These are phyloP conservation scores for Scaeva pyrastri DNA, from an alignment of 2,888 invertebrate species.

Conservation along the genomic window DNA sequence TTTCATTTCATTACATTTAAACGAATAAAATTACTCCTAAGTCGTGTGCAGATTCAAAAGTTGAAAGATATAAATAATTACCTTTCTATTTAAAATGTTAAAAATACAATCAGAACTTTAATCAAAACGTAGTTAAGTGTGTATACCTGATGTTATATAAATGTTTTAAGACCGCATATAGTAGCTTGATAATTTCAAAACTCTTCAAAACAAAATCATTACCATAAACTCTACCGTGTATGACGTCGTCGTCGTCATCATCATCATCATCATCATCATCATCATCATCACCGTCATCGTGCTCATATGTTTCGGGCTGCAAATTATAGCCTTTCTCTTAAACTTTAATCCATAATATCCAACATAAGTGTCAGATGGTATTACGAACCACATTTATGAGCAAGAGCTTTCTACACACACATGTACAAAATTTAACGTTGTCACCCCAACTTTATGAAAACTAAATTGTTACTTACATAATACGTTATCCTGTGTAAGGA, in stretches of 20 bases:
- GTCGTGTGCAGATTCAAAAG: too few relatives aligned
- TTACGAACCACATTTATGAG: constrained; percentile 58
- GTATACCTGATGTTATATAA: neutral
- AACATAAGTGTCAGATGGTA: constrained; percentile 54
- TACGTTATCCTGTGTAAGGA: neutral
- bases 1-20: too few relatives aligned
- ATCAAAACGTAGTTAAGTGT: too few relatives aligned
- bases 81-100: too few relatives aligned
- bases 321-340: constrained; percentile 32
- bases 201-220: constrained; percentile 23
- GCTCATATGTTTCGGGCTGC: neutral
- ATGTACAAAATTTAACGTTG: constrained; percentile 27
- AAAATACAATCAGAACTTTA: too few relatives aligned
- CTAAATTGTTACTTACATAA: constrained; percentile 4
- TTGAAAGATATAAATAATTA: too few relatives aligned
- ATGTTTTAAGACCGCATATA: neutral
- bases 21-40: too few relatives aligned
- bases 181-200: constrained; percentile 32
- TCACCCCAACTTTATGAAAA: constrained; percentile 33
- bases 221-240: neutral
- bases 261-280: too few relatives aligned
- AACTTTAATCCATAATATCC: constrained; percentile 45
- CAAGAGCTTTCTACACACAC: constrained; percentile 20
- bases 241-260: neutral
- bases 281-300: too few relatives aligned